phyloP scores from a whole-genome alignment of 2,113 vertebrate genomes.

The Oreocharis arfaki region DNA sequence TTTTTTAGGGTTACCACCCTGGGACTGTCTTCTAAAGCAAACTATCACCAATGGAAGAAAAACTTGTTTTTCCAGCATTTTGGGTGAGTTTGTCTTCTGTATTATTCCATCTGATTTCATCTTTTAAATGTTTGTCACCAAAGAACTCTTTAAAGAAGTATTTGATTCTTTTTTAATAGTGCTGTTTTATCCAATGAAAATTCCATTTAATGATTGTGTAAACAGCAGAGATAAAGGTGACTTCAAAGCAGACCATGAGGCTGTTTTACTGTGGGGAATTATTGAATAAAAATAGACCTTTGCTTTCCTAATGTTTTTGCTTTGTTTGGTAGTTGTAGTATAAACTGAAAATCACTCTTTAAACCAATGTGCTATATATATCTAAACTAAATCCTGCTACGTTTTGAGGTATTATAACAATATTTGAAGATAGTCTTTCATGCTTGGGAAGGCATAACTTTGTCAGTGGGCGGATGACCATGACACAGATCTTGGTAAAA shows the following conservation, averaged over 20 bases:
- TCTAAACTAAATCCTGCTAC: not conserved
- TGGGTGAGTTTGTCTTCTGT: conserved; percentile 16
- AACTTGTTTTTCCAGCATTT: not conserved
- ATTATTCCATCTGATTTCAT: not conserved
- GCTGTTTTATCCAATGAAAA: not conserved
- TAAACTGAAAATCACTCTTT: not conserved
- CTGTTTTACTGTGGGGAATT: not conserved
- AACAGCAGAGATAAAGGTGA: not conserved
- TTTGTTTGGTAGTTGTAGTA: not conserved
- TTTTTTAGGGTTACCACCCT: not conserved
- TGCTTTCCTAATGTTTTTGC: not conserved
- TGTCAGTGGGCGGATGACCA: fast-evolving
- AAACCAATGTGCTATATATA: not conserved
- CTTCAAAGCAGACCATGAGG: not conserved
- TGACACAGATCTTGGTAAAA: not conserved
- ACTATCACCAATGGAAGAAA: conserved; percentile 49
- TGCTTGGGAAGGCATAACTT: not conserved
- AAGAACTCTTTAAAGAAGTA: not conserved
- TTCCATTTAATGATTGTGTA: not conserved
- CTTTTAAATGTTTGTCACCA: not conserved
- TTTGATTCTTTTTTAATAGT: not conserved
- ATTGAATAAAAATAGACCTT: not conserved
- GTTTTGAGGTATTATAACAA: not conserved
- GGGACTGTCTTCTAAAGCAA: not conserved
- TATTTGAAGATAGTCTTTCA: not conserved